These are phyloP conservation scores for Grallaria varia DNA, from an alignment of 2,113 vertebrate species.

Conservation along the genomic window DNA sequence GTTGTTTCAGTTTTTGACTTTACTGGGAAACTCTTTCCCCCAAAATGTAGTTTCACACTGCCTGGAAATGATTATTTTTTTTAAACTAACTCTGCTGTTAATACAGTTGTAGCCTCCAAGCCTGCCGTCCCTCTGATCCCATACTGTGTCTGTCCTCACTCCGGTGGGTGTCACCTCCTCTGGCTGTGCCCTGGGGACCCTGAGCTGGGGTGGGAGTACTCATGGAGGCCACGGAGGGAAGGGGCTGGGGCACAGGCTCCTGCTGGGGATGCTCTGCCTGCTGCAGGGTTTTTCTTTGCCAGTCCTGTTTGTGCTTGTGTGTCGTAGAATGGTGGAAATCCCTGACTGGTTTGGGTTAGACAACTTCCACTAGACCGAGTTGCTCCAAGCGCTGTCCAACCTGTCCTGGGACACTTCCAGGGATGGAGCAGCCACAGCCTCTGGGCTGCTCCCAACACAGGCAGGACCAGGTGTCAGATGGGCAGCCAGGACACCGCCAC, in stretches of 20 bases:
- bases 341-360: background rate
- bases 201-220: background rate
- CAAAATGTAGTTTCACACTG: background rate
- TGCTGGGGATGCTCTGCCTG: accelerated
- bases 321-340: background rate
- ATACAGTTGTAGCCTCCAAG: background rate
- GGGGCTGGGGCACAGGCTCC: background rate
- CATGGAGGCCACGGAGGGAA: accelerated
- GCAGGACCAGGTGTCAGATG: background rate
- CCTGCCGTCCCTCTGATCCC: accelerated
- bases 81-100: background rate
- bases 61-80: background rate
- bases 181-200: background rate
- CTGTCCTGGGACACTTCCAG: background rate
- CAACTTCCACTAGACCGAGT: background rate
- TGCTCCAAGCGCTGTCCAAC: background rate
- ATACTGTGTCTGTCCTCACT: background rate
- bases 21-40: background rate
- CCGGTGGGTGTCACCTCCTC: background rate
- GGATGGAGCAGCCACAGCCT: accelerated
- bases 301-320: background rate
- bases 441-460: background rate
- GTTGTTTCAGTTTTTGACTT: background rate
- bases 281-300: background rate
- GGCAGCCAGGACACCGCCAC: accelerated